Base-by-base conservation (phyloP, 2,113 vertebrate species). In the Catharus bicknelli region DNA sequence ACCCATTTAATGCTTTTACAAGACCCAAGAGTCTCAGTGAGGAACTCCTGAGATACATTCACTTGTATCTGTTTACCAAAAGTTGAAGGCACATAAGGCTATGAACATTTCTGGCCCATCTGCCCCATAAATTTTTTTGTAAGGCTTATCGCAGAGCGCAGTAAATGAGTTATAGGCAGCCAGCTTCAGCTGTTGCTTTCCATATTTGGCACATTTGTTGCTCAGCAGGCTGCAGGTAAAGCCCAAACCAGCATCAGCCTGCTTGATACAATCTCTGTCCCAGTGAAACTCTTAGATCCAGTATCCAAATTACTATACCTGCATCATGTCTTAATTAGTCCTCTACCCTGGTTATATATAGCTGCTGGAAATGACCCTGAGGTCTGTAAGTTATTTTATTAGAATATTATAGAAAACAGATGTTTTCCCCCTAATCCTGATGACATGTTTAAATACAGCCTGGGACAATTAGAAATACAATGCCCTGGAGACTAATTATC, bases 21-120 rank as follows among this genome's bases (percentile, higher is more conserved):
- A 0, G 14, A 66, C 90, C 78, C 64, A 64, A 42, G 91, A 86
- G 81, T 84, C 58, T 86, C 72, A 48, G 69, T 36, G 74, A 94
- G 59, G 55, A 74, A 58, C 74, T 87, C 59, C 50, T 90, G 68
- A 70, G 64, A 48, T 58, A 61, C 13, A 9, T 42, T 83, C 53
- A 7, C 73, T 88, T 78, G 29, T 78, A 66, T 54, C 75, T 94
- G 86, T 80, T 89, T 77, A 86, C 32, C 2, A 61, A 63, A 84
- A 84, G 42, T 50, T 29, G 4, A 79, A 88, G 83, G 86, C 89
- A 90, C 92, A 64, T 88, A 94, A 88, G 92, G 87, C 91, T 76
- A 62, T 72, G 93, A 97, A 80, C 93, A 85, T 86, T 90, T 91
- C 77, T 88, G 88, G 92, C 77, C 94, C 92, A 96, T 94, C 93